phyloP scores from a whole-genome alignment of 2,113 vertebrate genomes.

The Donacobius atricapilla region DNA sequence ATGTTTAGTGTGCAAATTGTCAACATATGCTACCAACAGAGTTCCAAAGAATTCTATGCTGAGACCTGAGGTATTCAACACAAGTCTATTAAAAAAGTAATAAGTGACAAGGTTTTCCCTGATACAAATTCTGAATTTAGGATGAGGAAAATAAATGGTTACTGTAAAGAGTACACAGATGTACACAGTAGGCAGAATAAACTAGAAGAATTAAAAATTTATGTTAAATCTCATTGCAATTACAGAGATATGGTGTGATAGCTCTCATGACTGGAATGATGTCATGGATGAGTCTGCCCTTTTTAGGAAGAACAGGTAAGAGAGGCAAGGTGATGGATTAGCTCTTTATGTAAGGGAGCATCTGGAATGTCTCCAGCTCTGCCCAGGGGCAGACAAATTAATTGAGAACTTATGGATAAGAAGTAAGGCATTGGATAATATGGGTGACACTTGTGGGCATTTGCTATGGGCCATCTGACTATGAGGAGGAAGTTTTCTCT shows the following conservation, averaged over 20 bases:
- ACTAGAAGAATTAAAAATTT: not conserved
- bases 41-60: not conserved
- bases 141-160: not conserved
- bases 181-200: not conserved
- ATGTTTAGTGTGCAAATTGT: not conserved
- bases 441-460: not conserved
- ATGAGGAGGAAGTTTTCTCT: not conserved
- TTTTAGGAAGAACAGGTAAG: not conserved
- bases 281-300: not conserved
- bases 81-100: not conserved
- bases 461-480: accelerated
- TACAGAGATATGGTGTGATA: not conserved
- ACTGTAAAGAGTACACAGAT: not conserved
- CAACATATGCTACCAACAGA: not conserved
- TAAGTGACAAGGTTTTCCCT: not conserved
- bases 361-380: not conserved
- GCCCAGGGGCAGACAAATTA: not conserved
- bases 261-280: not conserved
- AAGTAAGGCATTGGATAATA: not conserved
- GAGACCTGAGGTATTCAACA: not conserved
- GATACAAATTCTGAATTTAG: not conserved
- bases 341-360: not conserved
- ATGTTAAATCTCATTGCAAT: not conserved
- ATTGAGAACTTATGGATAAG: too few relatives aligned
- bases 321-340: not conserved